Percentiles rank a stretch among this genome's conserved stretches.
Conservation (phyloP, 2,888 invertebrate genomes). For the Drosophila merina region DNA sequence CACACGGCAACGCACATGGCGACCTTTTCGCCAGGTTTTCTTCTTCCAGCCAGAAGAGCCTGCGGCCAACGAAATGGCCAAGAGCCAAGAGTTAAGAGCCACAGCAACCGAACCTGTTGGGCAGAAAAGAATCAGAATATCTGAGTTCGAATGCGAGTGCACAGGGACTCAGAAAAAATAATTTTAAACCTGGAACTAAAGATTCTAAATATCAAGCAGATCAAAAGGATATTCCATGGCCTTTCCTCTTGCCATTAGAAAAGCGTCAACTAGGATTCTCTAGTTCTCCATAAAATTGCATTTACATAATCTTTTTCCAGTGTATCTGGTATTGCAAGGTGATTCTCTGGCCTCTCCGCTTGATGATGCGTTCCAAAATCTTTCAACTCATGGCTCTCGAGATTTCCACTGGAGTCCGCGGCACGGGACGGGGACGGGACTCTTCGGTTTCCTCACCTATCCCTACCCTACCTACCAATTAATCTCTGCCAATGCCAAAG, state of each 20-base stretch:
- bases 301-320: background rate
- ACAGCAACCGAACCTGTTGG: conserved; percentile 35
- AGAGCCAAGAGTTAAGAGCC: conserved; percentile 27
- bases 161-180: background rate
- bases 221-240: no score
- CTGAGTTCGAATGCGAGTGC: conserved; percentile 17
- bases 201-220: no score
- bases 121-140: conserved; percentile 38
- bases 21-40: conserved; percentile 64
- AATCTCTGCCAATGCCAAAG: conserved; percentile 83
- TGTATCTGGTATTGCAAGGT: conserved; percentile 63
- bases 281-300: no score
- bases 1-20: conserved; percentile 32
- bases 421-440: background rate
- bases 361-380: conserved; percentile 76
- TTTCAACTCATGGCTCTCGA: conserved; percentile 76
- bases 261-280: no score
- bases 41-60: conserved; percentile 10
- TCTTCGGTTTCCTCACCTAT: conserved; percentile 69
- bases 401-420: conserved; percentile 50
- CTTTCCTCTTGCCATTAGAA: background rate
- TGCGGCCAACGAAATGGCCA: conserved; percentile 27
- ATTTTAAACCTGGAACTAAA: no score
- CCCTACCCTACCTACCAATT: conserved; percentile 82
- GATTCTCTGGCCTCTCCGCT: conserved; percentile 58